phyloP scores from a whole-genome alignment of 2,888 invertebrate genomes.

The Andrena chrysosceles region DNA sequence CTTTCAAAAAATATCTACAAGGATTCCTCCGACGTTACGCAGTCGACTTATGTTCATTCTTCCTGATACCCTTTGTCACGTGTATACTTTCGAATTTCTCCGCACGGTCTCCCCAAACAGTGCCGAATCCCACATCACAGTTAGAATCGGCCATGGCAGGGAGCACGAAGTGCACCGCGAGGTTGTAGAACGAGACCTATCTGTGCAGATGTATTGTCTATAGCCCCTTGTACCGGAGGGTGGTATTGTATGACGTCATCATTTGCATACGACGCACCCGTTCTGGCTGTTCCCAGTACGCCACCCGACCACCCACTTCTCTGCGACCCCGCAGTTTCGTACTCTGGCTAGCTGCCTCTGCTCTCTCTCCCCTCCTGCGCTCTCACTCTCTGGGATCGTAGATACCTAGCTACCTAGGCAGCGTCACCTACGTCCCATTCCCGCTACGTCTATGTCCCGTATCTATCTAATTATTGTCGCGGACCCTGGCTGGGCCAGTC shows the following conservation, averaged over 20 bases:
- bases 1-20: neutral
- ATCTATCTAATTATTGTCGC: conserved; percentile 85
- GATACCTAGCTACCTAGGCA: conserved; percentile 70
- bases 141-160: conserved; percentile 64
- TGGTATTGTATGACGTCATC: conserved; percentile 84
- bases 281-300: conserved; percentile 76
- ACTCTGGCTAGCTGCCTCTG: conserved; percentile 34
- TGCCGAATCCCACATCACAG: conserved; percentile 38
- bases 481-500: conserved; percentile 79
- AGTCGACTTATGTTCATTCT: neutral
- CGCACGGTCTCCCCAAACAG: conserved; percentile 39
- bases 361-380: conserved; percentile 24
- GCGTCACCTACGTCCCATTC: conserved; percentile 75
- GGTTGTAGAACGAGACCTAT: conserved; percentile 76
- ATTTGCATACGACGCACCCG: conserved; percentile 83
- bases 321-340: conserved; percentile 60
- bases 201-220: conserved; percentile 77
- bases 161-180: conserved; percentile 61
- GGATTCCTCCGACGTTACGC: neutral
- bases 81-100: conserved; percentile 24
- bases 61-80: neutral
- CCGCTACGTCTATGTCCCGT: conserved; percentile 80
- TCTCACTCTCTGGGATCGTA: conserved; percentile 60
- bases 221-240: conserved; percentile 77
- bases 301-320: conserved; percentile 71